Percentiles rank a stretch among this genome's conserved stretches.
Conservation (phyloP, 2,113 vertebrate species). For the Oreochromis aureus region DNA sequence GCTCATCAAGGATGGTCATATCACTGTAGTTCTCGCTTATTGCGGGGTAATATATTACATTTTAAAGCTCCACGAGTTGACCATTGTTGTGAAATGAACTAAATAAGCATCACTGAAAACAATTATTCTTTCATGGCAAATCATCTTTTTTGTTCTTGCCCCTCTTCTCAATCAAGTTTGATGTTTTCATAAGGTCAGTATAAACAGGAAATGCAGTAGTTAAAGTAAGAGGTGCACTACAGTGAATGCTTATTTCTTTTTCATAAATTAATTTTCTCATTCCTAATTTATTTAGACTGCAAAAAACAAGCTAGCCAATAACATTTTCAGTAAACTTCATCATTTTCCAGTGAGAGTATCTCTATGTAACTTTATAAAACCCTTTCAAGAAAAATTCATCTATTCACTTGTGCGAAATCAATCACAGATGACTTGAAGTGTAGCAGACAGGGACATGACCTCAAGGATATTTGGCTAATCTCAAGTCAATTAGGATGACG, state of each 20-base stretch:
- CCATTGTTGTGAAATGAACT: background rate
- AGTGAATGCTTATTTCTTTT: background rate
- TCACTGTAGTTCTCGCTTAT: background rate
- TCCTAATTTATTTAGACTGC: background rate
- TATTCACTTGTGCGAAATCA: background rate
- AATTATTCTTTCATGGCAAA: background rate
- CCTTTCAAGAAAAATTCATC: background rate
- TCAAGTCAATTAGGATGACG: background rate
- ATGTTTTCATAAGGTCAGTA: background rate
- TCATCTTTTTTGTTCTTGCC: too few species aligned
- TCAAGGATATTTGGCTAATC: background rate
- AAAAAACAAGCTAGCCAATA: background rate
- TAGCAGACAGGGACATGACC: slow-evolving; percentile 9
- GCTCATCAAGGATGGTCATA: background rate
- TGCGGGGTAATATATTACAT: background rate
- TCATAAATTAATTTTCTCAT: background rate
- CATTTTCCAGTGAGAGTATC: background rate
- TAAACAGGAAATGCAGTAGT: background rate
- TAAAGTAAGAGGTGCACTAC: background rate
- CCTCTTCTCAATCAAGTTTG: background rate
- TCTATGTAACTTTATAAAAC: background rate
- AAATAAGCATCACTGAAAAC: background rate
- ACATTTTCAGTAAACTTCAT: accelerated
- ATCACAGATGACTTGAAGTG: background rate
- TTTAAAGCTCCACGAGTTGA: background rate